Evolutionary conservation across 2,797 vertebrate genomes (phyloP).

Genomic region (Avahi laniger): DNA sequence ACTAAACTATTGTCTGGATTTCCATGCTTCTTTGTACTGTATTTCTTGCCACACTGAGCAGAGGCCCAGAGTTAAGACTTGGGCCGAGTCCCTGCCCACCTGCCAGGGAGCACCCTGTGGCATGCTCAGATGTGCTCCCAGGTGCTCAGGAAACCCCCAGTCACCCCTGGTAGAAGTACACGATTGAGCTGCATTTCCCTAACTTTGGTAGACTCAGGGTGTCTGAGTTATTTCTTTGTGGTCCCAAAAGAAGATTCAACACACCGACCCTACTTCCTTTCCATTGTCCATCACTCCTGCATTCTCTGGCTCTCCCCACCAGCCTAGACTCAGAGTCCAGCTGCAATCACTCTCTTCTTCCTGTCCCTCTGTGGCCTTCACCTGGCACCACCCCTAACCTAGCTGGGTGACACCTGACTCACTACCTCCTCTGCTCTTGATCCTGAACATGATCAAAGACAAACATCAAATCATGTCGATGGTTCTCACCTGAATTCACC

Average conservation of each 20-base stretch:
- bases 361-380: not conserved
- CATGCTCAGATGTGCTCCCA: not conserved
- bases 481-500: accelerated
- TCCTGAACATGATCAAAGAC: not conserved
- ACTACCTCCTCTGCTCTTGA: not conserved
- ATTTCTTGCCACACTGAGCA: not conserved
- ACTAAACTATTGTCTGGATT: not conserved
- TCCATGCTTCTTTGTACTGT: not conserved
- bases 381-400: not conserved
- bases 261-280: not conserved
- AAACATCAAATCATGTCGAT: not conserved
- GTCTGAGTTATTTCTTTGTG: not conserved
- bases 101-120: accelerated
- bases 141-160: not conserved
- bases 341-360: not conserved
- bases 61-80: not conserved
- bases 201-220: not conserved
- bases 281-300: accelerated
- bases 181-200: not conserved
- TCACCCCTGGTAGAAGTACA: not conserved
- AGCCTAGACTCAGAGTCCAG: not conserved
- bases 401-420: not conserved
- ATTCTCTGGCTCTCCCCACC: not conserved
- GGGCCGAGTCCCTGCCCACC: not conserved
- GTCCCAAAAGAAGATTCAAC: not conserved